Evolutionary conservation across 2,113 vertebrate genomes (phyloP).

Genomic region (Dendrocopos noguchii): DNA sequence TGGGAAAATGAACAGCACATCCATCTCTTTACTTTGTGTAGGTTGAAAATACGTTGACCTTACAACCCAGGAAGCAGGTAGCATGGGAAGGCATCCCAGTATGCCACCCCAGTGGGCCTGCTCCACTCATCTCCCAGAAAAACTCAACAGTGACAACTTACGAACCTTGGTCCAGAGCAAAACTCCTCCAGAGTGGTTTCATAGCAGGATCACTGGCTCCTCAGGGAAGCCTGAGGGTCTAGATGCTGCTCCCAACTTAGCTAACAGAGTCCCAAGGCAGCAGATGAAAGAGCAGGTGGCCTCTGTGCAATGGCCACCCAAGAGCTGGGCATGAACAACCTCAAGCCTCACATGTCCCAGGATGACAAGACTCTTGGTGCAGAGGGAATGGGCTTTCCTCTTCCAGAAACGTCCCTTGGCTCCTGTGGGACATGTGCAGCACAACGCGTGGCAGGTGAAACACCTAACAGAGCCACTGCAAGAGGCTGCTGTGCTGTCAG

Average conservation of each 20-base stretch:
- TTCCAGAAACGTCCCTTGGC: background rate
- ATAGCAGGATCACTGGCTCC: background rate
- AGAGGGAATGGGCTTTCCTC: rapidly evolving
- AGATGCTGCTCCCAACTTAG: rapidly evolving
- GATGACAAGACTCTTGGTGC: background rate
- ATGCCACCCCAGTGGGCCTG: rapidly evolving
- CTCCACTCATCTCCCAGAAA: background rate
- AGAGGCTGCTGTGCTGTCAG: background rate
- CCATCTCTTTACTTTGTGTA: background rate
- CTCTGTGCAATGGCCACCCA: background rate
- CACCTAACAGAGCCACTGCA: background rate
- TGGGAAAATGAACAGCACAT: background rate
- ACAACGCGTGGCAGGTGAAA: background rate
- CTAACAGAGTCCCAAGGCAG: background rate
- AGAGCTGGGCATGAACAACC: rapidly evolving
- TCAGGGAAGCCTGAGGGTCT: rapidly evolving
- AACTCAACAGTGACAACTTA: background rate
- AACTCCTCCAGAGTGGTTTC: background rate
- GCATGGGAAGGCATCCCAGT: rapidly evolving
- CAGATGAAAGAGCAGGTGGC: rapidly evolving
- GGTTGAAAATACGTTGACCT: background rate
- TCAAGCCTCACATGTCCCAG: rapidly evolving
- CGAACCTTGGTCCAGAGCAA: background rate
- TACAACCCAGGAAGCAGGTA: background rate
- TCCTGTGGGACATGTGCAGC: rapidly evolving